Conservation (phyloP, 2,888 invertebrate species). For the Philaethria dido region DNA sequence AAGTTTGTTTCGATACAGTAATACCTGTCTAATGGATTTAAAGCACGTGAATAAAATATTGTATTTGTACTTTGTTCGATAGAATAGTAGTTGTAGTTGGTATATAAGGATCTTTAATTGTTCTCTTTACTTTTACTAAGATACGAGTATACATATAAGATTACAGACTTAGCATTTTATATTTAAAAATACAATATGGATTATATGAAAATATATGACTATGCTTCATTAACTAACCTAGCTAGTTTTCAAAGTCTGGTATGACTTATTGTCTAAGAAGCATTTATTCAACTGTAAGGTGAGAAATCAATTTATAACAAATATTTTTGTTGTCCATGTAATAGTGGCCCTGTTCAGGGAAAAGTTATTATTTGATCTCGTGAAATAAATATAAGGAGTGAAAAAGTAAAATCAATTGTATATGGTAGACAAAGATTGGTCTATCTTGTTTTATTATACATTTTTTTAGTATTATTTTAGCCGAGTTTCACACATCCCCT, state of each 20-base stretch:
- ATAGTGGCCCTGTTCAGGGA: not conserved
- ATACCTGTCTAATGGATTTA: constrained; percentile 28
- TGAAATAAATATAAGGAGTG: not conserved
- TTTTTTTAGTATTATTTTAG: not conserved
- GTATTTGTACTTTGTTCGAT: not conserved
- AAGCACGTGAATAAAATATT: constrained; percentile 25
- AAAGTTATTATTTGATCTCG: not conserved
- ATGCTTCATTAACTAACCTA: too few species aligned
- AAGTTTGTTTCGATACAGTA: constrained; percentile 30
- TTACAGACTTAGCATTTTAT: too few species aligned
- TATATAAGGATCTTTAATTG: too few species aligned
- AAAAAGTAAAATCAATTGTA: not conserved
- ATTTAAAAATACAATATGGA: too few species aligned
- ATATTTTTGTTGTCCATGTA: not conserved
- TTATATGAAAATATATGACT: too few species aligned
- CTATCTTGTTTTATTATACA: too few species aligned
- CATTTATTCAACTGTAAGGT: not conserved
- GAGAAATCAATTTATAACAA: not conserved
- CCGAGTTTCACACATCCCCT: too few species aligned
- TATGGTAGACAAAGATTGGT: too few species aligned
- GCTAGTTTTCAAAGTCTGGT: too few species aligned
- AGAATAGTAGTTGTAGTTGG: not conserved
- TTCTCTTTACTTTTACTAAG: too few species aligned
- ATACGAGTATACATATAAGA: too few species aligned
- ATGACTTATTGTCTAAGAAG: too few species aligned